Evolutionary conservation across 2,797 vertebrate species (phyloP).

Genomic region (Numenius phaeopus): DNA sequence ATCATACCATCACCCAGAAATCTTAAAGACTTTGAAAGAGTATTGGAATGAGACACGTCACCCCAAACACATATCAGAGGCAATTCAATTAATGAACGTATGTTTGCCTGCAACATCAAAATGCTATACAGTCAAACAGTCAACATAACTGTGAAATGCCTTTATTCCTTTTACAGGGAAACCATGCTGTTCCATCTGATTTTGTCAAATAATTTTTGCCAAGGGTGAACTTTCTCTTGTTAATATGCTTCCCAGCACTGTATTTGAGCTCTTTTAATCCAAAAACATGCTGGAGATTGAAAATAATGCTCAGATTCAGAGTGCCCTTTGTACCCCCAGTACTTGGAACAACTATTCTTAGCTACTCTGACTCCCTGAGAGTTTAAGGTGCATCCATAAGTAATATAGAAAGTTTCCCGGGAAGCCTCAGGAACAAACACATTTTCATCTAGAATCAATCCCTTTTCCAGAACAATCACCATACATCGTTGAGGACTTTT

Average conservation of each 20-base stretch:
- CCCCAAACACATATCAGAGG: neutral
- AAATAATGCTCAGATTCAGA: neutral
- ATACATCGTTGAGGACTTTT: neutral
- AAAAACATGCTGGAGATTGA: neutral
- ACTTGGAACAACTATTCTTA: neutral
- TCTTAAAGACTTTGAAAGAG: neutral
- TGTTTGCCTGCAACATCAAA: neutral
- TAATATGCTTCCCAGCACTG: rapidly evolving
- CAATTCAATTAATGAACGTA: neutral
- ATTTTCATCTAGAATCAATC: neutral
- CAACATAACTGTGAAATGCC: neutral
- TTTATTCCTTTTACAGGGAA: neutral
- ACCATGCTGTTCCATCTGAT: neutral
- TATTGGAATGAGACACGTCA: neutral
- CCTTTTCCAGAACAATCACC: neutral
- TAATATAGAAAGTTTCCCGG: neutral
- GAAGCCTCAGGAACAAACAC: neutral
- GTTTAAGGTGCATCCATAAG: neutral
- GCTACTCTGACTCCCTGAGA: neutral
- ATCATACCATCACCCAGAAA: neutral
- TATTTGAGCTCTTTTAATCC: neutral
- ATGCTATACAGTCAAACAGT: neutral
- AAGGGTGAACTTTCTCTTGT: neutral
- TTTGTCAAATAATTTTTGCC: neutral
- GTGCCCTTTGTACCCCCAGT: neutral